Conservation (phyloP, 2,113 vertebrate species). For the Cercopithecus mona region DNA sequence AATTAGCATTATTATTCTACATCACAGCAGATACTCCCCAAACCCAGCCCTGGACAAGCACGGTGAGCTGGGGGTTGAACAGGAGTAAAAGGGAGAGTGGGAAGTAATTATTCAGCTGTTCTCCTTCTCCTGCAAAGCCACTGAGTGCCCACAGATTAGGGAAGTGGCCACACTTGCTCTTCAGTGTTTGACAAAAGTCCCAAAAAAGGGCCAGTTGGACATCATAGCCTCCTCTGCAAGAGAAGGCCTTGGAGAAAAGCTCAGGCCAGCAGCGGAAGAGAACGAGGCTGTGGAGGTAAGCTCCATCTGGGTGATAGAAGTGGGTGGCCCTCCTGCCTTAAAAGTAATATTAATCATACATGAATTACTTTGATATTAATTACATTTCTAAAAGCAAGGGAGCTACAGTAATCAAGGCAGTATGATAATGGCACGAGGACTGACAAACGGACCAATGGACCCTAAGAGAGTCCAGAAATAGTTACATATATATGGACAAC, state of each 20-base stretch:
- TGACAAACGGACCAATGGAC: not conserved
- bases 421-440: not conserved
- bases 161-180: not conserved
- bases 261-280: not conserved
- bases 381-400: not conserved
- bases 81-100: not conserved
- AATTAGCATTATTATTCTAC: rapidly evolving
- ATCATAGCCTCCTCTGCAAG: not conserved
- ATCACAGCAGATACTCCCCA: not conserved
- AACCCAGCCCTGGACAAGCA: not conserved
- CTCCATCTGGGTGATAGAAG: rapidly evolving
- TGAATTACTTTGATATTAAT: not conserved
- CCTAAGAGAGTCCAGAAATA: not conserved
- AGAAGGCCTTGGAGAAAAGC: not conserved
- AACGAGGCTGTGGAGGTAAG: too few relatives aligned
- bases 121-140: not conserved
- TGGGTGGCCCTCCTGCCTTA: not conserved
- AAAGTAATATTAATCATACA: not conserved
- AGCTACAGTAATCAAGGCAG: not conserved
- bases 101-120: not conserved
- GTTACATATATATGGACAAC: not conserved
- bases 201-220: not conserved
- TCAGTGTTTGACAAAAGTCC: not conserved
- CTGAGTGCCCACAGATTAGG: not conserved
- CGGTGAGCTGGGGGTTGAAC: not conserved